Conservation (phyloP, 2,888 invertebrate species). For the Polietes domitor region DNA sequence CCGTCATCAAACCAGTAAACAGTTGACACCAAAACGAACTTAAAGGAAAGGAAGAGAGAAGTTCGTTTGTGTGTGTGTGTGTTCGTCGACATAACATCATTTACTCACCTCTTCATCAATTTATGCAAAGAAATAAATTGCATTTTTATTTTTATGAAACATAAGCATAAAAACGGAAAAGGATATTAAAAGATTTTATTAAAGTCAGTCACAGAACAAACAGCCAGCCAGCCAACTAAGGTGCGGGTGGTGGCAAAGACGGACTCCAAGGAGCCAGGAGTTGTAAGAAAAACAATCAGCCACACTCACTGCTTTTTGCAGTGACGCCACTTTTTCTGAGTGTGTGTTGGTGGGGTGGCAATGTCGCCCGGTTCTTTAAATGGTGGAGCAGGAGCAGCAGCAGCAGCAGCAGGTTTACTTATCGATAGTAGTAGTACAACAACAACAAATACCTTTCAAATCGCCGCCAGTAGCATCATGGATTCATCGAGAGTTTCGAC, state of each 20-base stretch:
- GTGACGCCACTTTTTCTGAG: background rate
- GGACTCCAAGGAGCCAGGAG: background rate
- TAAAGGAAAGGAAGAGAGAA: background rate
- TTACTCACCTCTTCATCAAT: background rate
- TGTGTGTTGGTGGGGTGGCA: constrained; percentile 50
- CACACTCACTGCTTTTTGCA: background rate
- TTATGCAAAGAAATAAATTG: constrained; percentile 18
- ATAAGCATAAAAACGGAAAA: background rate
- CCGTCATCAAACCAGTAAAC: background rate
- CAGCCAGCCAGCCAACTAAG: background rate
- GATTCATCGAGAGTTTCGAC: constrained; percentile 98
- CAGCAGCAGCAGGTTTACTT: constrained; percentile 69
- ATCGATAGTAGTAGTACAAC: constrained; percentile 71
- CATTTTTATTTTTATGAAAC: constrained; percentile 23
- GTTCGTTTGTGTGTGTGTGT: too few species aligned
- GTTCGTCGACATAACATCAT: background rate
- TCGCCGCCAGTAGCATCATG: constrained; percentile 88
- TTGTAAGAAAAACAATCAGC: background rate
- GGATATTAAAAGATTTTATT: constrained; percentile 3
- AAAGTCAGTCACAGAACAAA: background rate
- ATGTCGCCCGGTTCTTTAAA: constrained; percentile 77
- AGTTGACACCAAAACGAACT: background rate
- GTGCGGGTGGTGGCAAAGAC: background rate
- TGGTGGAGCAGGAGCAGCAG: constrained; percentile 73
- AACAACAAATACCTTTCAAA: constrained; percentile 69